Evolutionary conservation across 2,113 vertebrate genomes (phyloP).

Genomic region (Actenoides hombroni): DNA sequence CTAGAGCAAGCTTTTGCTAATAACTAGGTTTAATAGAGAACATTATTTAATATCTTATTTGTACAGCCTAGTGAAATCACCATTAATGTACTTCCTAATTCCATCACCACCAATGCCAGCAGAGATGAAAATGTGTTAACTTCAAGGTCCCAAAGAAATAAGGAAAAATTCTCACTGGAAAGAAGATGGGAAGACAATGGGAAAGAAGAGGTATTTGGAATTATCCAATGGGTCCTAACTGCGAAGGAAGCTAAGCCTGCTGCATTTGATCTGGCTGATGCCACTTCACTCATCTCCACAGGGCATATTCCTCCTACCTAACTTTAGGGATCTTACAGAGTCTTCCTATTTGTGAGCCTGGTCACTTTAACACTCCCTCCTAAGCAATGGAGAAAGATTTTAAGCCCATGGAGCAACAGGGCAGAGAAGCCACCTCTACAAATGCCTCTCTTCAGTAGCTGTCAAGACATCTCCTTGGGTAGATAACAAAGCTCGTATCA

Average conservation of each 20-base stretch:
- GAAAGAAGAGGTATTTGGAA: neutral
- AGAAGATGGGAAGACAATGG: neutral
- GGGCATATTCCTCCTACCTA: neutral
- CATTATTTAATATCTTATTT: constrained; percentile 7
- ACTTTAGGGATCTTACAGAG: neutral
- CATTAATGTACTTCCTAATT: neutral
- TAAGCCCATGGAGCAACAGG: neutral
- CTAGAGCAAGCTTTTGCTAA: neutral
- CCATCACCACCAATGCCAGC: neutral
- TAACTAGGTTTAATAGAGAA: neutral
- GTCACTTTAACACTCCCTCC: neutral
- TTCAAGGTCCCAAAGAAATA: neutral
- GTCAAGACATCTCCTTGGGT: neutral
- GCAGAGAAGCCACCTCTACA: neutral
- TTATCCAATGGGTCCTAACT: neutral
- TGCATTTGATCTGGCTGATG: neutral
- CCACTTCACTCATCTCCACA: neutral
- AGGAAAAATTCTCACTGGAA: neutral
- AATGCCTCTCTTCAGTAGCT: neutral
- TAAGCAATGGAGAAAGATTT: neutral
- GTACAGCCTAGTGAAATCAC: neutral
- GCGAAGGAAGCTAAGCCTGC: neutral
- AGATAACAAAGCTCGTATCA: neutral
- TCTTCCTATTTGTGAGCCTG: neutral
- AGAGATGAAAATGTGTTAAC: neutral